phyloP scores from a whole-genome alignment of 2,113 vertebrate genomes.

The Pongo abelii region DNA sequence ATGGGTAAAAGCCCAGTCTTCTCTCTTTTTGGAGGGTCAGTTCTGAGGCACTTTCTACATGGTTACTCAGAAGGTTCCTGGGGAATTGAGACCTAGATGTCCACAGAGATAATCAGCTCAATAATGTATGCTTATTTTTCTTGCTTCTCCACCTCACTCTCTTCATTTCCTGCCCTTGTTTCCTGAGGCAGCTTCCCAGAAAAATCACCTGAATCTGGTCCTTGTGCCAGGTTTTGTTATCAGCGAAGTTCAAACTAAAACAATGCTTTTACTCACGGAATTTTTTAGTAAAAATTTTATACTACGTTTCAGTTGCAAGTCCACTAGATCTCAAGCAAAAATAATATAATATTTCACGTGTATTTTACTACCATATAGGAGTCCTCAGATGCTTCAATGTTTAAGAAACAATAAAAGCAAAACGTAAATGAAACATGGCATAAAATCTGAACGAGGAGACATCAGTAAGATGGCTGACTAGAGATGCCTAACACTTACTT shows the following conservation, averaged over 20 bases:
- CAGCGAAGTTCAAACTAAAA: slow-evolving; percentile 32
- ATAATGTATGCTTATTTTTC: background rate
- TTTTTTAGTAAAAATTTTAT: slow-evolving; percentile 29
- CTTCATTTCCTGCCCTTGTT: background rate
- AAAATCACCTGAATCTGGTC: background rate
- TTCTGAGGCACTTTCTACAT: background rate
- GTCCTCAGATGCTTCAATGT: slow-evolving; percentile 18
- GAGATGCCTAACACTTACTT: background rate
- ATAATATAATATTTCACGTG: background rate
- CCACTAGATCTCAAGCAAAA: background rate
- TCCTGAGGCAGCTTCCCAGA: background rate
- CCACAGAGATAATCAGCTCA: background rate
- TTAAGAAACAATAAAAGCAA: background rate
- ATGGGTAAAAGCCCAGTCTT: background rate
- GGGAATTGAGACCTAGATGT: background rate
- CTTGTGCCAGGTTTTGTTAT: background rate
- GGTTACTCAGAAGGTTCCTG: background rate
- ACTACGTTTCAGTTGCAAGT: slow-evolving; percentile 4
- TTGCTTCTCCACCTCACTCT: background rate
- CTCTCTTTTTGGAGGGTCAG: background rate
- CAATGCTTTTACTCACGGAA: background rate
- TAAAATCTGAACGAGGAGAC: slow-evolving; percentile 3
- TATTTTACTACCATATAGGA: slow-evolving; percentile 24
- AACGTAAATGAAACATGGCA: slow-evolving; percentile 9
- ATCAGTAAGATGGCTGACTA: background rate